Evolutionary conservation across 2,888 invertebrate species (phyloP), one percentile per base, ranked within the genome.

Genomic region (Philopedon plagiatum): DNA sequence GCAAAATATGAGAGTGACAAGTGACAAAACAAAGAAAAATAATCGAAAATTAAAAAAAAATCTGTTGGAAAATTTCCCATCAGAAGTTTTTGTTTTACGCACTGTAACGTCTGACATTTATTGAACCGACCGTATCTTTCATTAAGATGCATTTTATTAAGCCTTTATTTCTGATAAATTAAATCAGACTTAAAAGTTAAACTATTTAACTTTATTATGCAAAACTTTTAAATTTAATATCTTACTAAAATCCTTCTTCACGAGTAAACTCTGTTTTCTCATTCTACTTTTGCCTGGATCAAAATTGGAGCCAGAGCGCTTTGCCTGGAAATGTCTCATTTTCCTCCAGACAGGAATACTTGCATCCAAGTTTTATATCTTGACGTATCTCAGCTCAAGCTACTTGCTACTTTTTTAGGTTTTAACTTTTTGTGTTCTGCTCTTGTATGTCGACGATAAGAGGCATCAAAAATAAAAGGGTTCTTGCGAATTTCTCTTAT

Each of bases 261-360:
- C 61, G 69, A 69, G 32, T 29, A 62, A 62, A 61, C 61, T 18
- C 62, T 62, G 62, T 19, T 26, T 68, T 61, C 67, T 61, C 29
- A 68, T 58, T 21, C 49, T 54, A 69, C 68, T 67, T 68, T 62
- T 70, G 65, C 51, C 67, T 54, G 71, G 71, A 75, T 80, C 78
- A 81, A 80, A 81, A 81, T 81, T 80, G 79, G 80, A 78, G 78
- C 75, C 76, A 78, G 72, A 80, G 80, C 81, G 79, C 78, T 83
- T 81, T 81, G 84, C 82, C 76, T 83, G 78, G 78, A 78, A 84
- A 84, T 83, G 83, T 80, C 83, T 83, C 83, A 83, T 83, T 83
- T 82, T 76, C 81, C 74, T 75, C 77, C 81, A 82, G 81, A 81
- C 81, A 44, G 68, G 58, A 81, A 82, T 78, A 78, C 80, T 80